A percentile compares a stretch with the other conserved stretches of the same genome.
Evolutionary conservation across 2,888 invertebrate genomes (phyloP).

Genomic region (Epistrophe eligans): DNA sequence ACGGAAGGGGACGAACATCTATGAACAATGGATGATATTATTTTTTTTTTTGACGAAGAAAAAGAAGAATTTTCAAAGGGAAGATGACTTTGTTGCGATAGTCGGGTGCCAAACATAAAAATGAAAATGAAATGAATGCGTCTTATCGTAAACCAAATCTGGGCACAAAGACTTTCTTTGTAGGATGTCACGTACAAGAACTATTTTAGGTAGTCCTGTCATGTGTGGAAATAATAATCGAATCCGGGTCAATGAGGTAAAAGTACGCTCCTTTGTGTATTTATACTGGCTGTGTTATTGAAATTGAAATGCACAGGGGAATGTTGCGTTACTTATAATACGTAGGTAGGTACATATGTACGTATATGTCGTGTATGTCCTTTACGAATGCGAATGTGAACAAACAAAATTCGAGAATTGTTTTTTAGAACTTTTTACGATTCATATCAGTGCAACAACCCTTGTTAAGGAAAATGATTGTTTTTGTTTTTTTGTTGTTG

Average conservation of each 20-base stretch:
- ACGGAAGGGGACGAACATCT: not conserved
- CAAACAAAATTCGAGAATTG: conserved; percentile 15
- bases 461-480: conserved; percentile 26
- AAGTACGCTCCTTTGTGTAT: conserved; percentile 28
- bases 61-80: conserved; percentile 40
- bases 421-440: conserved; percentile 35
- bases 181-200: conserved; percentile 51
- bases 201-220: conserved; percentile 46
- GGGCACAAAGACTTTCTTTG: conserved; percentile 40
- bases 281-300: conserved; percentile 10
- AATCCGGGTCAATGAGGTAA: conserved; percentile 51
- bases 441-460: conserved; percentile 40
- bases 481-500: not conserved
- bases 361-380: not conserved
- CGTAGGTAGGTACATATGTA: not conserved
- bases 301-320: conserved; percentile 37
- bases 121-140: conserved; percentile 52
- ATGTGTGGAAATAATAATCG: conserved; percentile 45
- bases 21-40: conserved; percentile 54
- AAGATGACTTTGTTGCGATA: conserved; percentile 55
- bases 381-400: conserved; percentile 4
- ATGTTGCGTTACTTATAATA: conserved; percentile 1
- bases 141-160: conserved; percentile 64
- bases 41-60: conserved; percentile 3
- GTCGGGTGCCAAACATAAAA: conserved; percentile 52